Percentiles rank a stretch among this genome's conserved stretches.
Evolutionary conservation across 2,113 vertebrate genomes (phyloP).

Genomic region (Narcine bancroftii): DNA sequence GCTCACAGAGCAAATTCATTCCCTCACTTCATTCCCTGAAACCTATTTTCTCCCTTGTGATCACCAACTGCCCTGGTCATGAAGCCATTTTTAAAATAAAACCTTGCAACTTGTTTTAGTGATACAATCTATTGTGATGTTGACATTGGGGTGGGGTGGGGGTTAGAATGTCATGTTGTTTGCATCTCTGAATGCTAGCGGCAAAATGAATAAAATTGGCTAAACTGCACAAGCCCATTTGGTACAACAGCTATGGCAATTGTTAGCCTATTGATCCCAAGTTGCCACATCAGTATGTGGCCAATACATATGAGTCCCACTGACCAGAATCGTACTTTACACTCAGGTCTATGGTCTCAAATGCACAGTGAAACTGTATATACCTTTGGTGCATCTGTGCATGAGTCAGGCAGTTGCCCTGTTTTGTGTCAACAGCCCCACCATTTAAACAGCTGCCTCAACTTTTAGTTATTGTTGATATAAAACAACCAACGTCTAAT

Average conservation of each 20-base stretch:
- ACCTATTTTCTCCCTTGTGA: too few relatives aligned
- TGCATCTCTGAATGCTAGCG: too few relatives aligned
- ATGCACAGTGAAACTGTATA: neutral
- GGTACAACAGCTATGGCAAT: neutral
- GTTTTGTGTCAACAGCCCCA: conserved; percentile 20
- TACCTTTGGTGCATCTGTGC: neutral
- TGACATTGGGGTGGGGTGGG: too few relatives aligned
- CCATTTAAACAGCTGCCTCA: conserved; percentile 34
- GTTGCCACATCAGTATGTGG: neutral
- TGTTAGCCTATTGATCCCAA: neutral
- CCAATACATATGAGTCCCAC: neutral
- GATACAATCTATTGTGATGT: too few relatives aligned
- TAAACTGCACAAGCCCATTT: too few relatives aligned
- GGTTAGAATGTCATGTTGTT: too few relatives aligned
- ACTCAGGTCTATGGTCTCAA: neutral
- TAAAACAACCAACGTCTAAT: conserved; percentile 29
- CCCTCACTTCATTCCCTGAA: too few relatives aligned
- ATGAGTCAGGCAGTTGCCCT: conserved; percentile 21
- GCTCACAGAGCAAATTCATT: too few relatives aligned
- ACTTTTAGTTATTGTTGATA: conserved; percentile 30
- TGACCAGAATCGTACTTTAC: neutral
- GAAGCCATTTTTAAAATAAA: too few relatives aligned
- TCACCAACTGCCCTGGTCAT: too few relatives aligned
- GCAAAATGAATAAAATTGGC: too few relatives aligned
- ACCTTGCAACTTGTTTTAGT: too few relatives aligned